Evolutionary conservation across 2,113 vertebrate species (phyloP).

Genomic region (Laticauda laticaudata): DNA sequence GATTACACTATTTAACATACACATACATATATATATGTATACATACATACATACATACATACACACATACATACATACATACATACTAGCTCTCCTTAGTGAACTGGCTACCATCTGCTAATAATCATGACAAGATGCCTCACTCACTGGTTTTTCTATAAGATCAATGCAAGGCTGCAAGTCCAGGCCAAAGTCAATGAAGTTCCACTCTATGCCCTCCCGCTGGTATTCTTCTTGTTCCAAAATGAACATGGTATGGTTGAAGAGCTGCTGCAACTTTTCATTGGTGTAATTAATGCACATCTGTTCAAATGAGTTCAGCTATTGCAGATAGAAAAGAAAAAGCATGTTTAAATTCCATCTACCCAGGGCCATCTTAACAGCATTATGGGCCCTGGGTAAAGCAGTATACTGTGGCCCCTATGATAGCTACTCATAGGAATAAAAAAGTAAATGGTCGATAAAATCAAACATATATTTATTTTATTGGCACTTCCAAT

Average conservation of each 20-base stretch:
- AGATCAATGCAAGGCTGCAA: conserved; percentile 91
- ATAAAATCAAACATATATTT: too few species aligned
- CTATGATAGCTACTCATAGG: too few species aligned
- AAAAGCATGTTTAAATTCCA: neutral
- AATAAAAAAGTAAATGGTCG: too few species aligned
- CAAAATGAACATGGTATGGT: conserved; percentile 93
- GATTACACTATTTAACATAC: neutral
- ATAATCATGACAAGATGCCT: accelerated
- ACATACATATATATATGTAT: too few species aligned
- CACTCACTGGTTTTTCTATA: conserved; percentile 91
- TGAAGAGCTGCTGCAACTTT: conserved; percentile 89
- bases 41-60: too few species aligned
- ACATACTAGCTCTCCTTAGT: neutral
- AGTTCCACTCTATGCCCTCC: conserved; percentile 93
- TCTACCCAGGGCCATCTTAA: neutral
- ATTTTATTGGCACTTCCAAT: too few species aligned
- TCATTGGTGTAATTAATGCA: conserved; percentile 92
- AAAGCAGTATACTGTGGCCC: too few species aligned
- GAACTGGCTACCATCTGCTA: conserved; percentile 1
- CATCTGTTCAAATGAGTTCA: conserved; percentile 93
- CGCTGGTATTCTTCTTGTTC: conserved; percentile 91
- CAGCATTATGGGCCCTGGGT: too few species aligned
- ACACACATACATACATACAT: too few species aligned
- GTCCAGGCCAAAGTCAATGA: conserved; percentile 90
- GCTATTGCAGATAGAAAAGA: conserved; percentile 64